Base-by-base conservation (phyloP, 1,140 invertebrate species). In the Euglossa dilemma region DNA sequence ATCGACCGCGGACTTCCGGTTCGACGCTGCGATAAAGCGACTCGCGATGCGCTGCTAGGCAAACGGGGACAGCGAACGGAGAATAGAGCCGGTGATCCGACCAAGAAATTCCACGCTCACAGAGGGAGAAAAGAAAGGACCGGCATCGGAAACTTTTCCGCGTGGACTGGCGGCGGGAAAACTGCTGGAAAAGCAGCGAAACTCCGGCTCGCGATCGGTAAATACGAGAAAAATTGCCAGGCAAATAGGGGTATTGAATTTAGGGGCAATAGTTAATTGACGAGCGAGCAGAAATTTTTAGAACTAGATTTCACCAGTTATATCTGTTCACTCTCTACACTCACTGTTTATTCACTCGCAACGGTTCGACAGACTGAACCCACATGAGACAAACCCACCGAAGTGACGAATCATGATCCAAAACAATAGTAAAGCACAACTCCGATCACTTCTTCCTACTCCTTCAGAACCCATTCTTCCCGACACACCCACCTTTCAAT, bases 1-100 rank as follows among this genome's bases (percentile, higher is more conserved):
- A 45, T 74, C 52, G 71, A 74, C 71, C 71, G 71, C 36, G 11
- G 56, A 45, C 54, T 74, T 74, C 71, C 71, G 56, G 71, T 43
- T 61, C 71, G 71, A 61, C 71, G 71, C 71, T 25, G 43, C 56
- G 52, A 45, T 25, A 45, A 74, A 74, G 71, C 56, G 54, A n/a
- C 23, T n/a, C 56, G 23, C 36, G 54, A 59, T 36, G 69, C 45
- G 16, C 45, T 11, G 45, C 45, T 67, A 67, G 66, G 43, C 23
- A 50, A 69, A 71, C 47, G 47, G 25, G 25, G 47, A 28, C 69
- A 20, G 6, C 20, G 69, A 23, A n/a, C 20, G 20, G 71, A 74
- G 71, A 74, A 74, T 45, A 36, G 71, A 74, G 36, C 16, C 71
- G 71, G 23, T 45, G 71, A 74, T 59, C 23, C 70, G 71, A 45